Evolutionary conservation across 2,797 vertebrate species (phyloP).

Genomic region (Enteromius afrohamiltoni): DNA sequence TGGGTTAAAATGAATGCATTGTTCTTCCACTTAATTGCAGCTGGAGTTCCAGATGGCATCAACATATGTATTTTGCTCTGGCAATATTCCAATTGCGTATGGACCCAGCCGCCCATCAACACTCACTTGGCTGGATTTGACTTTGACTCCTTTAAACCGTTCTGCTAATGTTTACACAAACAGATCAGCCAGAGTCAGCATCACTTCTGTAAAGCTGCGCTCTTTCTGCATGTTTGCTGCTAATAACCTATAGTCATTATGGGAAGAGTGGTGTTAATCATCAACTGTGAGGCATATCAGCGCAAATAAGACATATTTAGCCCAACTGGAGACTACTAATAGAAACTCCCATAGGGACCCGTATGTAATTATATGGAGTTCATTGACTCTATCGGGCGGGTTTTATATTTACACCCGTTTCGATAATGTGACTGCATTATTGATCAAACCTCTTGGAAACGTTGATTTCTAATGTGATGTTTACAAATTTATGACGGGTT

Average conservation of each 20-base stretch:
- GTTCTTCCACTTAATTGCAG: conserved; percentile 4
- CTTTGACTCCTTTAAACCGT: conserved; percentile 55
- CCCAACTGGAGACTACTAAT: background rate
- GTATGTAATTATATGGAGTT: background rate
- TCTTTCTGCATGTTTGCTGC: background rate
- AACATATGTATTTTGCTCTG: conserved; percentile 44
- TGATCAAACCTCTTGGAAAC: background rate
- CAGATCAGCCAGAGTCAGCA: conserved; percentile 64
- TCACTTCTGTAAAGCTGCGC: conserved; percentile 31
- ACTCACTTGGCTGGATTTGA: conserved; percentile 22
- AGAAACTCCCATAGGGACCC: background rate
- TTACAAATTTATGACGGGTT: background rate
- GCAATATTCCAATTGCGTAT: conserved; percentile 17
- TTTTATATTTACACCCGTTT: background rate
- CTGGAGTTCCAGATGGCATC: conserved; percentile 45
- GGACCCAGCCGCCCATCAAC: conserved; percentile 38
- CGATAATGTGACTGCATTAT: background rate
- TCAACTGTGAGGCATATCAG: background rate
- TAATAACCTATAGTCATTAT: background rate
- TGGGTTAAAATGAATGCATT: background rate
- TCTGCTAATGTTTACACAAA: conserved; percentile 68
- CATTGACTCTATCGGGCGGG: background rate
- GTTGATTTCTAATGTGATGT: background rate
- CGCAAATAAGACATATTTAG: background rate
- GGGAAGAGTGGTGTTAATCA: conserved; percentile 35